These are phyloP conservation scores for Hypolimnas misippus DNA, from an alignment of 2,888 invertebrate genomes.

Conservation along the genomic window DNA sequence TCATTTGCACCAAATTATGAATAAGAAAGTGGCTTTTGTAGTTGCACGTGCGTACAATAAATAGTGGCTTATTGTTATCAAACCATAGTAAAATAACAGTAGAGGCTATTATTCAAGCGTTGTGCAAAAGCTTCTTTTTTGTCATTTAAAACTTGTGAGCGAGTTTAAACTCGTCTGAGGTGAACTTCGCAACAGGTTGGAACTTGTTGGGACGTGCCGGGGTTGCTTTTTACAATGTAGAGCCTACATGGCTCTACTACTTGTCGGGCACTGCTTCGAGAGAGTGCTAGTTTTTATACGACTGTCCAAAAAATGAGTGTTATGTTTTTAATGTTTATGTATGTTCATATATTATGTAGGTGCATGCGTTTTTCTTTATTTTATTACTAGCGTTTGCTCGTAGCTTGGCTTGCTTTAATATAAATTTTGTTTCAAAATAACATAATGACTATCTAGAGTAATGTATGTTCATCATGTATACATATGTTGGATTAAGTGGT, in stretches of 20 bases:
- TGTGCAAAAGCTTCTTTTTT: conserved; percentile 46
- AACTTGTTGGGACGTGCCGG: conserved; percentile 54
- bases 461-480: no score
- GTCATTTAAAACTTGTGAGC: conserved; percentile 44
- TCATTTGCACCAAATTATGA: conserved; percentile 27
- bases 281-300: not conserved
- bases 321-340: not conserved
- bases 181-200: conserved; percentile 63
- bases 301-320: not conserved
- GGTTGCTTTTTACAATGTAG: conserved; percentile 33
- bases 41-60: conserved; percentile 44
- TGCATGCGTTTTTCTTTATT: no score
- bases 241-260: conserved; percentile 21
- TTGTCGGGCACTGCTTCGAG: not conserved
- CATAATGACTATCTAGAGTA: no score
- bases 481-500: no score
- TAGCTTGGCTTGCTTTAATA: no score
- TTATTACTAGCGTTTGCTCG: no score
- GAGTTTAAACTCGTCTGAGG: conserved; percentile 58
- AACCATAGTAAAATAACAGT: conserved; percentile 40
- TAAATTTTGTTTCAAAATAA: no score
- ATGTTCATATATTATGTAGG: not conserved
- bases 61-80: conserved; percentile 33
- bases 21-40: conserved; percentile 33
- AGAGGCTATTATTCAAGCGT: conserved; percentile 31